Conservation (phyloP, 2,113 vertebrate genomes). For the Xerus inauris region DNA sequence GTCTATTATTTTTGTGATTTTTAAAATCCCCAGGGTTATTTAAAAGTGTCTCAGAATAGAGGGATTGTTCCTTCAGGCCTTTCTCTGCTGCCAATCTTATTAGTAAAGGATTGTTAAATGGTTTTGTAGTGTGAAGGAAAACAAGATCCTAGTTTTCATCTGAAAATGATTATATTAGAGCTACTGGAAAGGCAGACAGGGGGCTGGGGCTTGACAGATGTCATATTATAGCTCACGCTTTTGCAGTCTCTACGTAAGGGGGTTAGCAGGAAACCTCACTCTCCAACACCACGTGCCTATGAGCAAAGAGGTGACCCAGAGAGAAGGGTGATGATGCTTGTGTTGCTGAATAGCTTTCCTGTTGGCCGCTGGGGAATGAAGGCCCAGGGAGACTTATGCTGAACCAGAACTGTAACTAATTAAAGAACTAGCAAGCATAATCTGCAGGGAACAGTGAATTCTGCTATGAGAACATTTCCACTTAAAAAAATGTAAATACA, state of each 20-base stretch:
- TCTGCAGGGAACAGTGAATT: background rate
- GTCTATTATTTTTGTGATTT: slow-evolving; percentile 4
- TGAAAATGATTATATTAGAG: background rate
- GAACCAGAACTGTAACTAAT: slow-evolving; percentile 9
- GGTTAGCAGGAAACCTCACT: background rate
- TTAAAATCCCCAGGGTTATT: background rate
- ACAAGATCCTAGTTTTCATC: slow-evolving; percentile 14
- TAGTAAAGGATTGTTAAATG: background rate
- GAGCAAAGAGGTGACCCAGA: background rate
- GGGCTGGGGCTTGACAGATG: background rate
- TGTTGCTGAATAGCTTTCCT: background rate
- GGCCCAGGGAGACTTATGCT: background rate
- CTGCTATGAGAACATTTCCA: background rate
- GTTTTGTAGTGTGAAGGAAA: background rate
- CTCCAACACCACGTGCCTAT: background rate
- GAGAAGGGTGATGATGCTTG: background rate
- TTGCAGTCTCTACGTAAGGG: background rate
- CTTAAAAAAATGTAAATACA: background rate
- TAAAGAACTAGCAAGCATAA: background rate
- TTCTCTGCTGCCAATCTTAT: background rate
- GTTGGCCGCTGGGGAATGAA: background rate
- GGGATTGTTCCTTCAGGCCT: background rate
- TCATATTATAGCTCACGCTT: background rate
- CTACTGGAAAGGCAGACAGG: background rate
- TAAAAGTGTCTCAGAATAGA: background rate